phyloP scores from a whole-genome alignment of 2,113 vertebrate genomes.

The Notechis scutatus region DNA sequence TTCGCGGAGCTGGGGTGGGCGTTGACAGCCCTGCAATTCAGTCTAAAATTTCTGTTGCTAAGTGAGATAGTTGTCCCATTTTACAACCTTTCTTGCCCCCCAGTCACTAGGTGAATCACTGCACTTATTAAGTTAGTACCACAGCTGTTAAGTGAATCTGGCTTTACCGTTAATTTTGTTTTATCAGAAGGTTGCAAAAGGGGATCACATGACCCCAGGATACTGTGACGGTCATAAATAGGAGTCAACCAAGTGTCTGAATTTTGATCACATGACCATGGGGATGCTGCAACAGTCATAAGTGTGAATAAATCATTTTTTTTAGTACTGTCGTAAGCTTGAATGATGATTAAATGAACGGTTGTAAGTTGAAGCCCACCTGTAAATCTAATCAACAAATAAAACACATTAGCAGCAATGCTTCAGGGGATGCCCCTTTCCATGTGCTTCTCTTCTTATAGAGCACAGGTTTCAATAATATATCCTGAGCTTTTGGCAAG shows the following conservation, averaged over 20 bases:
- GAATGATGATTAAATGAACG: not conserved
- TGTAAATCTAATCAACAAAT: not conserved
- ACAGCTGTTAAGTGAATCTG: not conserved
- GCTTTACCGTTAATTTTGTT: not conserved
- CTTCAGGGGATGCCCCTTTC: not conserved
- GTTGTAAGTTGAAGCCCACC: not conserved
- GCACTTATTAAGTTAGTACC: not conserved
- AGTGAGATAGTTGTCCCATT: not conserved
- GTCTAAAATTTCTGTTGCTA: no score
- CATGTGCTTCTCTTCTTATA: not conserved
- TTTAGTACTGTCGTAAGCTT: not conserved
- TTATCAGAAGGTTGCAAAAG: not conserved
- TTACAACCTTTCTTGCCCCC: not conserved
- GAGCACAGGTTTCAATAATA: not conserved
- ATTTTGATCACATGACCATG: not conserved
- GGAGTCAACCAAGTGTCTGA: not conserved
- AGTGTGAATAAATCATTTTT: not conserved
- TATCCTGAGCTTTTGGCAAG: not conserved
- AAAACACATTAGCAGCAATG: not conserved
- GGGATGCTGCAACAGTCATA: not conserved
- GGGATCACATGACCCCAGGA: not conserved
- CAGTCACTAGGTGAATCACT: no score
- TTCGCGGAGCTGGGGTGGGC: no score
- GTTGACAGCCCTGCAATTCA: no score
- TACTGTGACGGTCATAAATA: not conserved